Evolutionary conservation across 2,113 vertebrate species (phyloP).

Genomic region (Scatophagus argus): DNA sequence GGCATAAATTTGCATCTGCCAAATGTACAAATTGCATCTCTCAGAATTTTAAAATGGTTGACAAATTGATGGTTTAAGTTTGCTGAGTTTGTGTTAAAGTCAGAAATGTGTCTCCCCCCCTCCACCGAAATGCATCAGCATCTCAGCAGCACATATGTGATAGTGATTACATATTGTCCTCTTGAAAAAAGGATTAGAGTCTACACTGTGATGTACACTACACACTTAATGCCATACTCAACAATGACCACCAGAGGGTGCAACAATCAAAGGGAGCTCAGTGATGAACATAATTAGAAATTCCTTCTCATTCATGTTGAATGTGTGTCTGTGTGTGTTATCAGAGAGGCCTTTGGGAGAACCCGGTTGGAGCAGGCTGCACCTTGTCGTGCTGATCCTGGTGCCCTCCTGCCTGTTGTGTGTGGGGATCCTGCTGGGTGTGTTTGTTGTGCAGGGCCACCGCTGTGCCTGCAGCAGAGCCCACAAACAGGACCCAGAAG

Average conservation of each 20-base stretch:
- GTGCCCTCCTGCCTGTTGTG: slow-evolving; percentile 87
- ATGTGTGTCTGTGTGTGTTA: slow-evolving; percentile 14
- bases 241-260: slow-evolving; percentile 72
- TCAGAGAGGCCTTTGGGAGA: slow-evolving; percentile 74
- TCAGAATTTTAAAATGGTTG: background rate
- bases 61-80: background rate
- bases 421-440: slow-evolving; percentile 78
- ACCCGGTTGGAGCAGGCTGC: slow-evolving; percentile 73
- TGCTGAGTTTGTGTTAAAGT: background rate
- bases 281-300: slow-evolving; percentile 7
- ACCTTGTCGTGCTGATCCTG: slow-evolving; percentile 81
- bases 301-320: background rate
- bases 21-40: slow-evolving; percentile 24
- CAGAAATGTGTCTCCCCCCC: background rate
- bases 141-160: background rate
- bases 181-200: background rate
- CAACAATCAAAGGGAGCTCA: slow-evolving; percentile 22
- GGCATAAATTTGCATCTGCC: slow-evolving; percentile 20
- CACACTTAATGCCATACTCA: background rate
- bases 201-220: background rate
- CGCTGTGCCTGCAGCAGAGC: slow-evolving; percentile 78
- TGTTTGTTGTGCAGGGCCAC: slow-evolving; percentile 79
- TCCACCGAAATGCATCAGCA: too few relatives aligned
- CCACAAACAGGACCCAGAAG: slow-evolving; percentile 87
- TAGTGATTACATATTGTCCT: background rate